These are phyloP conservation scores for Alauda arvensis DNA, from an alignment of 2,797 vertebrate species.

Conservation along the genomic window DNA sequence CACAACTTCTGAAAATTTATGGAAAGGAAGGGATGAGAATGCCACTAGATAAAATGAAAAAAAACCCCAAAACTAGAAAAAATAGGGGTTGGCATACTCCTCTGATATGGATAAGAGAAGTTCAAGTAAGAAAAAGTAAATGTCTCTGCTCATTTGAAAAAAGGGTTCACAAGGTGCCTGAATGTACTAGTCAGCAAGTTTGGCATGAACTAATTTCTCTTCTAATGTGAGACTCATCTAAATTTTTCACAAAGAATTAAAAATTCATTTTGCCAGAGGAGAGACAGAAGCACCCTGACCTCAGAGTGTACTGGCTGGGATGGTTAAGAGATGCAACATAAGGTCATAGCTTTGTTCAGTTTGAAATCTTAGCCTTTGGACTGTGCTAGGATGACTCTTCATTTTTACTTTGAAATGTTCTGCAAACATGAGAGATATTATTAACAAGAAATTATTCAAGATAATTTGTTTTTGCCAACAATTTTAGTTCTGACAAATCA, in stretches of 20 bases:
- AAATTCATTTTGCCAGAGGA: neutral
- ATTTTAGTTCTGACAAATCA: neutral
- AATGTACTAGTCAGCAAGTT: neutral
- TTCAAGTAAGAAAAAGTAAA: neutral
- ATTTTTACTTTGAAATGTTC: neutral
- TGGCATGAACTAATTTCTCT: neutral
- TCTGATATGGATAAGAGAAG: neutral
- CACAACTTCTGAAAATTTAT: neutral
- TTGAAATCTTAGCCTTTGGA: neutral
- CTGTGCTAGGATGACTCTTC: neutral
- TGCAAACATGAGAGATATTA: neutral
- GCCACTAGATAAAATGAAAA: neutral
- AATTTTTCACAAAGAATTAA: neutral
- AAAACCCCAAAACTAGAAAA: neutral
- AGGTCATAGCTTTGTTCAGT: neutral
- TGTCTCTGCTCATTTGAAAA: neutral
- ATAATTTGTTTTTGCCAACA: neutral
- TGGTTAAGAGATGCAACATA: neutral
- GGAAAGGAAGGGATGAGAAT: neutral
- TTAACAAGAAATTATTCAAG: neutral
- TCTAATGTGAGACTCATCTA: neutral
- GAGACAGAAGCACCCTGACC: neutral
- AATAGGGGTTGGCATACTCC: neutral
- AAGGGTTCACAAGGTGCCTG: neutral
- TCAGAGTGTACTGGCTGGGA: neutral